phyloP scores from a whole-genome alignment of 2,113 vertebrate genomes.

The Nothocercus nigrocapillus region DNA sequence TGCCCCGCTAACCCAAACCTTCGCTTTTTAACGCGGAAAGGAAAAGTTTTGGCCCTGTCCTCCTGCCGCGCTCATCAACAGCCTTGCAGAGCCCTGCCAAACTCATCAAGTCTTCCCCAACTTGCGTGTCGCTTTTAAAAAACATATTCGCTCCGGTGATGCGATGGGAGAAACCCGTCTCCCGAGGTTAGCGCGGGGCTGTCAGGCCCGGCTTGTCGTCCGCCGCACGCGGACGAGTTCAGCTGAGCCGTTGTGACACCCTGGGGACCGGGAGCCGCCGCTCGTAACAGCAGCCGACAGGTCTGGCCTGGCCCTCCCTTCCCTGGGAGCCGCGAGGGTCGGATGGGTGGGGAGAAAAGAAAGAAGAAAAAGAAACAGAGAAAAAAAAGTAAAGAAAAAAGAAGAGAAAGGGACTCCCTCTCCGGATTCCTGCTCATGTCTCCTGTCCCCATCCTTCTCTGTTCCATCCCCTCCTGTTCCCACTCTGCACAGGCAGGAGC shows the following conservation, averaged over 20 bases:
- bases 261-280: background rate
- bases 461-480: no score
- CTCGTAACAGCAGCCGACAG: slow-evolving; percentile 26
- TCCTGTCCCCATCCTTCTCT: no score
- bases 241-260: slow-evolving; percentile 45
- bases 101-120: background rate
- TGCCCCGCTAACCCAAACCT: background rate
- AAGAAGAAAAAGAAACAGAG: no score
- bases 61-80: background rate
- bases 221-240: background rate
- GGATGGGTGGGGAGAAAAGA: accelerated
- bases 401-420: no score
- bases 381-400: no score
- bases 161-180: background rate
- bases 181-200: background rate
- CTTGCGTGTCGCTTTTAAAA: background rate
- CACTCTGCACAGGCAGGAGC: no score
- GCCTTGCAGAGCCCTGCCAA: background rate
- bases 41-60: background rate
- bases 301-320: background rate
- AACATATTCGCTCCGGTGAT: background rate
- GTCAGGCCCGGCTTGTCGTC: background rate
- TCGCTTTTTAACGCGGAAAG: accelerated
- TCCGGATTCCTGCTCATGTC: no score
- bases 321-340: background rate